phyloP scores from a whole-genome alignment of 2,888 invertebrate genomes.

The Agrochola lychnidis region DNA sequence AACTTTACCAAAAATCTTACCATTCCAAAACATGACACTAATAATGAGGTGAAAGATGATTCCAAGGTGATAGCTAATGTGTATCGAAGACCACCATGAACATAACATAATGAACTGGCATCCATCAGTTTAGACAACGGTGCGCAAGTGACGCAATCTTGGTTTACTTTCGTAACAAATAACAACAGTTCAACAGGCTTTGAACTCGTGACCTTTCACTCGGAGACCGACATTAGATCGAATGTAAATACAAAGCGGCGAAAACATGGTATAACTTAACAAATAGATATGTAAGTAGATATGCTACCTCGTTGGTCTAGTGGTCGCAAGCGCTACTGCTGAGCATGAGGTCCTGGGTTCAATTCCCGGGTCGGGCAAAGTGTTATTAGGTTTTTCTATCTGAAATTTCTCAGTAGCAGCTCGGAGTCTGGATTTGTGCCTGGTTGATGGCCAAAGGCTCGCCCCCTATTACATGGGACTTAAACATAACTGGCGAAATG shows the following conservation, averaged over 20 bases:
- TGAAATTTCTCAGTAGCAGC: too few relatives aligned
- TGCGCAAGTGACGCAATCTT: slow-evolving; percentile 36
- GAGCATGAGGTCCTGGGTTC: too few relatives aligned
- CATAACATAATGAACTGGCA: background rate
- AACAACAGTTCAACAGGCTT: slow-evolving; percentile 40
- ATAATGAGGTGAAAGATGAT: background rate
- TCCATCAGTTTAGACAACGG: slow-evolving; percentile 14
- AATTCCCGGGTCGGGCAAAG: too few relatives aligned
- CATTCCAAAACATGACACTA: background rate
- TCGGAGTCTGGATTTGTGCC: too few relatives aligned
- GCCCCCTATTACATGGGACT: too few relatives aligned
- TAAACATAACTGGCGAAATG: too few relatives aligned
- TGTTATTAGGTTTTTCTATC: too few relatives aligned
- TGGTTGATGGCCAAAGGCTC: too few relatives aligned
- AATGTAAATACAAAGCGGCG: background rate
- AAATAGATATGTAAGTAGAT: too few relatives aligned
- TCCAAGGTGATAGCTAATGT: background rate
- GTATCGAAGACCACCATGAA: background rate
- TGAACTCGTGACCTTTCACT: slow-evolving; percentile 54
- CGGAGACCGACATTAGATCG: slow-evolving; percentile 19
- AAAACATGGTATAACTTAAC: background rate
- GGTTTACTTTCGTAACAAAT: slow-evolving; percentile 46
- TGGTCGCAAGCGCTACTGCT: too few relatives aligned
- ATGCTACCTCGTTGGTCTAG: too few relatives aligned
- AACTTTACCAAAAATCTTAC: background rate